phyloP scores from a whole-genome alignment of 2,113 vertebrate species.

The Dendrocopos noguchii region DNA sequence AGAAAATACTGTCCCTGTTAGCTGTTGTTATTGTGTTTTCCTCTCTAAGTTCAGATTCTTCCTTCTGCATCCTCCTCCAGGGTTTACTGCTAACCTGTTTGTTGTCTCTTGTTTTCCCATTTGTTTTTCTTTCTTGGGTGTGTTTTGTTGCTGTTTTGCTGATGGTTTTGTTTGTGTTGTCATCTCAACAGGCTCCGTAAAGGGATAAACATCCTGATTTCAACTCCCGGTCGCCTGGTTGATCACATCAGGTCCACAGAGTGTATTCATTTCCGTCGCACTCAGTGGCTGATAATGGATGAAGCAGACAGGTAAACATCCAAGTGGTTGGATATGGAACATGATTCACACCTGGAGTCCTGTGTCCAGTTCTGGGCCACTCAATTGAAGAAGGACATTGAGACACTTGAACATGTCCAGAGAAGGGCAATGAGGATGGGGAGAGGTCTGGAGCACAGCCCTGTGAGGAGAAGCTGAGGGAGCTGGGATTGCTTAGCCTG shows the following conservation, averaged over 20 bases:
- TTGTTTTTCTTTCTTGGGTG: neutral
- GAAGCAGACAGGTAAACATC: constrained; percentile 92
- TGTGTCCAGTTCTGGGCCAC: no score
- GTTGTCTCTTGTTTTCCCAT: no score
- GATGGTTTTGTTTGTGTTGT: neutral
- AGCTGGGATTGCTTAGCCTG: no score
- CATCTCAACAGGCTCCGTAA: constrained; percentile 85
- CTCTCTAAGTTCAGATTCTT: neutral
- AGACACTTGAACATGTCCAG: no score
- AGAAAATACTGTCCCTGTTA: neutral
- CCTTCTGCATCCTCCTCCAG: neutral
- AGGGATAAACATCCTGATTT: constrained; percentile 94
- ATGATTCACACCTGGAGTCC: neutral
- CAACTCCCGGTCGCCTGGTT: constrained; percentile 93
- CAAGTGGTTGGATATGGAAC: neutral
- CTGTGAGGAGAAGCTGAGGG: no score
- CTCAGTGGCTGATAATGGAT: constrained; percentile 92
- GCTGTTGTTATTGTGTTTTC: neutral
- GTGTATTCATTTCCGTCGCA: constrained; percentile 83
- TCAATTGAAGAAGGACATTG: no score
- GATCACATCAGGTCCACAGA: constrained; percentile 94
- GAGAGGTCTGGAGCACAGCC: no score
- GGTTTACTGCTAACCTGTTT: neutral
- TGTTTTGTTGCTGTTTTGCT: neutral
- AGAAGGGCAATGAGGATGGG: no score